Evolutionary conservation across 2,797 vertebrate genomes (phyloP).

Genomic region (Gallinago nigripennis): DNA sequence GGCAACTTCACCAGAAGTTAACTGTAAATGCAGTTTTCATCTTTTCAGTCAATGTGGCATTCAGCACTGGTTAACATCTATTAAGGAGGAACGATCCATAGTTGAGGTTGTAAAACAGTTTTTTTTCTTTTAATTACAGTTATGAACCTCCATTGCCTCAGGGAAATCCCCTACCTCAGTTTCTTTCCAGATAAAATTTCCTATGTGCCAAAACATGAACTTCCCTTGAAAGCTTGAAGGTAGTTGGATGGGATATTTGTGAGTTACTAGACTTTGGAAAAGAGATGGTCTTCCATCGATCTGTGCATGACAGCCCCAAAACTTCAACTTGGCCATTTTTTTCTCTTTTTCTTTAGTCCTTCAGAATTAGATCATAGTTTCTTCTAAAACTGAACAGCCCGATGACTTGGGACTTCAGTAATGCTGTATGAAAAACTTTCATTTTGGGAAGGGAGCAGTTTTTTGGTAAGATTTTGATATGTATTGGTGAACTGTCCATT

Average conservation of each 20-base stretch:
- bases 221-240: slow-evolving; percentile 26
- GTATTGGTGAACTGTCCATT: not conserved
- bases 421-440: not conserved
- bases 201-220: slow-evolving; percentile 1
- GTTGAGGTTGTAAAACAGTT: slow-evolving; percentile 33
- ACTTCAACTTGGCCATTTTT: not conserved
- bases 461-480: not conserved
- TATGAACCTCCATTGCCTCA: not conserved
- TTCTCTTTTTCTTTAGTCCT: not conserved
- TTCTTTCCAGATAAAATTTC: slow-evolving; percentile 45
- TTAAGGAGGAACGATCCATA: not conserved
- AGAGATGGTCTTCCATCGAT: not conserved
- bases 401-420: not conserved
- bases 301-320: not conserved
- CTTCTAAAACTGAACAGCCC: not conserved
- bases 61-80: slow-evolving; percentile 32
- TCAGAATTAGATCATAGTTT: not conserved
- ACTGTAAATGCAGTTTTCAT: slow-evolving; percentile 46
- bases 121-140: slow-evolving; percentile 34
- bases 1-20: slow-evolving; percentile 27
- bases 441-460: not conserved
- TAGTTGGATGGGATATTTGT: slow-evolving; percentile 17
- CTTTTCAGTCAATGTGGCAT: slow-evolving; percentile 16
- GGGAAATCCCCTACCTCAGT: not conserved
- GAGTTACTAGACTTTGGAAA: not conserved